Evolutionary conservation across 1,140 invertebrate genomes (phyloP), one percentile per base, ranked within the genome.

Genomic region (Conus ventricosus): DNA sequence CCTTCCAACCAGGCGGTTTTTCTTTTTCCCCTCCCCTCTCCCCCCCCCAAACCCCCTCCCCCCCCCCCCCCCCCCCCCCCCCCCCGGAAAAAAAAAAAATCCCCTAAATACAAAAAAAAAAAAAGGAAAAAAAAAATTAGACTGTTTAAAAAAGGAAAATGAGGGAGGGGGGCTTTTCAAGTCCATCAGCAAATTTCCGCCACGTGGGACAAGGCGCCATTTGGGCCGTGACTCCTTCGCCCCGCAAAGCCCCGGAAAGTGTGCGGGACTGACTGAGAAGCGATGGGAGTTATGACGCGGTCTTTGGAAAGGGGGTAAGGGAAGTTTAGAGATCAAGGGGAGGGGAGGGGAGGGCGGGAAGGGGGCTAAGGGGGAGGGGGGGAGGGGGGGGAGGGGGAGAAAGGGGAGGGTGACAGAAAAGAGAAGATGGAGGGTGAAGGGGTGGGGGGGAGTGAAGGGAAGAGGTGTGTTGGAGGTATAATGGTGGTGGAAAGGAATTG

Each of bases 161-260:
- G 80, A 51, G 3, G 51, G 51, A 54, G 51, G 80, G 51, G 80
- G 0, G 10, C 80, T 81, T 81, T 81, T 81, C 80, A 81, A 23
- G 80, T 81, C 80, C 80, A 81, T 81, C 80, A 81, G 80, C 80
- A 81, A 81, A 81, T 81, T 81, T 81, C 80, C 80, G 80, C 13
- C 80, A 81, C 80, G 80, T 81, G 80, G 17, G 51, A 23, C 80
- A 54, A 81, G 80, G 27, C 80, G 80, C 80, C 80, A 81, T 81
- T 51, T 81, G 55, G 80, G 27, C 80, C 80, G 80, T 81, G 80
- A 81, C 80, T 51, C 7, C 80, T 81, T 81, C 80, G 80, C 39
- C 15, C 80, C 80, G 80, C 80, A 13, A 51, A 53, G 27, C 17
- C 55, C 80, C 80, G 80, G 80, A 81, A 81, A 81, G 80, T 81